Base-by-base conservation (phyloP, 2,888 invertebrate species). In the Girardia tigrina region DNA sequence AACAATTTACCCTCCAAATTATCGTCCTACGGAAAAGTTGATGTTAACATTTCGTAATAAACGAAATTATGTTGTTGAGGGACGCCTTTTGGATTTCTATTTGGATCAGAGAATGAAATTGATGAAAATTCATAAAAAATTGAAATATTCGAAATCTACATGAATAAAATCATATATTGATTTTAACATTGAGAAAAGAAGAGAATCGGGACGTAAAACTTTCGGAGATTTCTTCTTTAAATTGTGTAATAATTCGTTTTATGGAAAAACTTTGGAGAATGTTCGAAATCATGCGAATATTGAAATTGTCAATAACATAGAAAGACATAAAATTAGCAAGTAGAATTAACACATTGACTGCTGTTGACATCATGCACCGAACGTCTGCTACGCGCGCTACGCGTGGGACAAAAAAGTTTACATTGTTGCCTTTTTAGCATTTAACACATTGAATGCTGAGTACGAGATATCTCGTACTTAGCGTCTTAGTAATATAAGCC, bases 201-300 rank as follows among this genome's bases (percentile, higher is more conserved):
- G 82, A 8, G 80, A 79, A 78, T 42, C 78, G 16, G 81, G 78
- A 78, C 80, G 78, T 75, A 81, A 78, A 78, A 79, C 80, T 20
- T 84, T 82, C 78, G 81, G 81, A 74, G 84, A 81, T 78, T 74
- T 77, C 42, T 78, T 78, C 77, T 84, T 82, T 77, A 84, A 85
- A 79, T 76, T 82, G 26, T 80, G 83, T 80, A 83, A 82, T 76
- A 83, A 84, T 77, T 76, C 79, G 6, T 80, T 82, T 23, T 84
- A 80, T 78, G 82, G 82, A 1, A 85, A 84, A 79, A 82, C 82
- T 0, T 84, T 85, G 81, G 84, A 84, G 79, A 85, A 85, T 79
- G 81, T 83, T n/a, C n/a, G n/a, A n/a, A n/a, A n/a, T n/a, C n/a
- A n/a, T n/a, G n/a, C n/a, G n/a, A n/a, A n/a, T n/a, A n/a, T n/a